A percentile compares a stretch with the other conserved stretches of the same genome.
These are phyloP conservation scores for Brevipalpus yothersi DNA, from an alignment of 1,140 invertebrate genomes.

Conservation along the genomic window DNA sequence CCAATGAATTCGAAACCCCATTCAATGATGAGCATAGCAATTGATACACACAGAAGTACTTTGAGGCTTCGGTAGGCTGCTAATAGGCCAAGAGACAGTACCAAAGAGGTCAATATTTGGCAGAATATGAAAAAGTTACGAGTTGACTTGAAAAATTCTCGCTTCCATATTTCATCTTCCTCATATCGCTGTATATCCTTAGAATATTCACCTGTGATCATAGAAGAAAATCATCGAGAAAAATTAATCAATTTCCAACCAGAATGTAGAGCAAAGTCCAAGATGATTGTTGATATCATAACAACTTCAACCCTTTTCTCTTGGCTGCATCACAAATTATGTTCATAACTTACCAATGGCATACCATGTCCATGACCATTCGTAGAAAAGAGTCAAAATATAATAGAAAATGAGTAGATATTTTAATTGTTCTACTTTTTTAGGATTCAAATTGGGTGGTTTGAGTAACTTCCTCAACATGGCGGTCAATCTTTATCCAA, in stretches of 20 bases:
- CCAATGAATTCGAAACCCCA: constrained; percentile 2
- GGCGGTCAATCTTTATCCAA: not conserved
- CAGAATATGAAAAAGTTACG: constrained; percentile 1
- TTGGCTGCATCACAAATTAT: too few species aligned
- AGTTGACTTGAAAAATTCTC: constrained; percentile 1
- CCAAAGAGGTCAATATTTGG: not conserved
- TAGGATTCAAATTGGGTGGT: not conserved
- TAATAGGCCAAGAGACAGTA: not conserved
- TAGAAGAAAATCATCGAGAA: too few species aligned
- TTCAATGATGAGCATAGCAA: not conserved
- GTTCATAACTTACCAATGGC: too few species aligned
- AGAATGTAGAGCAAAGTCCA: too few species aligned
- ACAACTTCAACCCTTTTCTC: too few species aligned
- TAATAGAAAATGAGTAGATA: not conserved
- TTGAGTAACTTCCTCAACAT: not conserved
- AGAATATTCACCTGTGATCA: not conserved
- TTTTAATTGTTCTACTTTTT: not conserved
- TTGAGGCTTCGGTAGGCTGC: not conserved
- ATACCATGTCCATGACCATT: not conserved
- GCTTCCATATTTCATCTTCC: not conserved
- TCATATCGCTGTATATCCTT: not conserved
- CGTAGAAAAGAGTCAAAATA: not conserved
- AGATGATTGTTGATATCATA: too few species aligned
- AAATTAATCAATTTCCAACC: too few species aligned
- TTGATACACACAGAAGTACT: not conserved